A percentile compares a stretch with the other conserved stretches of the same genome.
These are phyloP conservation scores for Ectobius pallidus DNA, from an alignment of 2,888 invertebrate genomes.

Conservation along the genomic window DNA sequence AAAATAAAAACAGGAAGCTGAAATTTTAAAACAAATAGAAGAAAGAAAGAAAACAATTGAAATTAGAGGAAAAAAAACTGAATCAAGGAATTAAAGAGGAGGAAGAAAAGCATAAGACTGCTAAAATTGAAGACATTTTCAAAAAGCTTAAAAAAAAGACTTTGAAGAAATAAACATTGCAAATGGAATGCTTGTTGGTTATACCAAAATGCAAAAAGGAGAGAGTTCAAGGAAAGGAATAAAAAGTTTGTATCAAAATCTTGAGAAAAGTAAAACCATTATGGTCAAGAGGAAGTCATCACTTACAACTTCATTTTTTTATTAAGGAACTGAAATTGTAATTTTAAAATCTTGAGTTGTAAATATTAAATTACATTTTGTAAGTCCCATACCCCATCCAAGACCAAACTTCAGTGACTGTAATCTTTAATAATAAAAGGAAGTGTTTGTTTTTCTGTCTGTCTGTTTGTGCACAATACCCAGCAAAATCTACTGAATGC, in stretches of 20 bases:
- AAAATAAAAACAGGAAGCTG: neutral
- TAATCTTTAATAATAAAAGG: too few relatives aligned
- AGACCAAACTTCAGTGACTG: neutral
- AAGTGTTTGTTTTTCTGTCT: too few relatives aligned
- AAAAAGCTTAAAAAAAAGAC: neutral
- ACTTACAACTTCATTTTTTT: neutral
- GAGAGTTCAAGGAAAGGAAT: neutral
- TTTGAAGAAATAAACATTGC: neutral
- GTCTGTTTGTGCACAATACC: too few relatives aligned
- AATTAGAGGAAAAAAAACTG: neutral
- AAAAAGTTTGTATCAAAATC: neutral
- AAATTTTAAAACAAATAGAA: too few relatives aligned
- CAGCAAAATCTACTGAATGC: too few relatives aligned
- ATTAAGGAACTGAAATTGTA: neutral
- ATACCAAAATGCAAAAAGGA: neutral
- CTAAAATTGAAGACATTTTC: neutral
- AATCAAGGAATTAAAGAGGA: neutral
- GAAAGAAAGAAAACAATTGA: neutral
- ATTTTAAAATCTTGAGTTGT: neutral
- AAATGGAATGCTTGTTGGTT: neutral
- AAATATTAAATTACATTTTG: neutral
- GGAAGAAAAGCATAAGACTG: neutral
- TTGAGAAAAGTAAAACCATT: neutral
- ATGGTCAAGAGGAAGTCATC: neutral
- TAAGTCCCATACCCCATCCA: neutral